Evolutionary conservation across 1,140 invertebrate species (phyloP).

Genomic region (Xylocopa sonorina): DNA sequence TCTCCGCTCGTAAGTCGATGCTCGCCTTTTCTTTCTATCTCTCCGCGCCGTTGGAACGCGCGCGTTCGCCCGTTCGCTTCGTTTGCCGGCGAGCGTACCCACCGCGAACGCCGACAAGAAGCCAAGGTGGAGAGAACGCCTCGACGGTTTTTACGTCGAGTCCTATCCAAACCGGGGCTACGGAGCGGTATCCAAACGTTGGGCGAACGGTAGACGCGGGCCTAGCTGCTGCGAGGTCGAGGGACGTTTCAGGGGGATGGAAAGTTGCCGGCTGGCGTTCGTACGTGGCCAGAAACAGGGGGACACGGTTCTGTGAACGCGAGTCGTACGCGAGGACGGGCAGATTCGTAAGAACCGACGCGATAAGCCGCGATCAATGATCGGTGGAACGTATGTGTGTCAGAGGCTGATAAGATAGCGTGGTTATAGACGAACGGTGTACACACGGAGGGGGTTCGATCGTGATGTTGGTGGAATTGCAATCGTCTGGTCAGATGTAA

Average conservation of each 20-base stretch:
- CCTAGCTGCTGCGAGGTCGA: neutral
- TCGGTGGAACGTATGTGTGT: slow-evolving; percentile 25
- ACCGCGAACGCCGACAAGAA: neutral
- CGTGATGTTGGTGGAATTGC: no score
- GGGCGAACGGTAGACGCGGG: neutral
- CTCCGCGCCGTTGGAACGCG: neutral
- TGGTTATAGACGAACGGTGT: no score
- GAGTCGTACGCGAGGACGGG: no score
- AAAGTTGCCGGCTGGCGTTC: neutral
- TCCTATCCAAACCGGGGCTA: no score
- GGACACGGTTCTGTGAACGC: neutral
- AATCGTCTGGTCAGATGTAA: no score
- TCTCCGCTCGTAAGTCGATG: slow-evolving; percentile 43
- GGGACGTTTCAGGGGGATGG: neutral
- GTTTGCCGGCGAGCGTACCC: no score
- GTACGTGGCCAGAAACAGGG: neutral
- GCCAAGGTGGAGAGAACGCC: slow-evolving; percentile 39
- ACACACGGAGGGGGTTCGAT: no score
- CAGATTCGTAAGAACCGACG: slow-evolving; percentile 16
- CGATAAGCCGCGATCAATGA: slow-evolving; percentile 42
- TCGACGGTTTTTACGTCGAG: slow-evolving; percentile 34
- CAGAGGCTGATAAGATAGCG: slow-evolving; percentile 32
- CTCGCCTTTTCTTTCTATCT: slow-evolving; percentile 20
- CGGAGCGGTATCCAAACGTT: neutral
- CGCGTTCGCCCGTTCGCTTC: slow-evolving; percentile 2